Evolutionary conservation across 1,140 invertebrate species (phyloP).

Genomic region (Gryllus bimaculatus): DNA sequence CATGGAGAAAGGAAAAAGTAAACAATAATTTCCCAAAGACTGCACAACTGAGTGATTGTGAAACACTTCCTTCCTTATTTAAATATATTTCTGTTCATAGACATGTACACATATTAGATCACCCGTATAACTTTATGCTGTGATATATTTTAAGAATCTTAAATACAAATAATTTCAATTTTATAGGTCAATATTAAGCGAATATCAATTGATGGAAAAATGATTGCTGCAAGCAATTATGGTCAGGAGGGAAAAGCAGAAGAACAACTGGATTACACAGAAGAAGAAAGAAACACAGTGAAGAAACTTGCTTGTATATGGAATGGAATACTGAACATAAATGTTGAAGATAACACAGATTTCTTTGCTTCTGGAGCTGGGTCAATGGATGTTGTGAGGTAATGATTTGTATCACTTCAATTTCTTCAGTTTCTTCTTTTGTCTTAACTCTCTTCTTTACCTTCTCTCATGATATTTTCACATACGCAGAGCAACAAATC

Average conservation of each 20-base stretch:
- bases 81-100: too few species aligned
- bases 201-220: constrained; percentile 64
- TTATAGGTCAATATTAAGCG: constrained; percentile 56
- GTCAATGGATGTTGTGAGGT: constrained; percentile 91
- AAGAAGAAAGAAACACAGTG: constrained; percentile 61
- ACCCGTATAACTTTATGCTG: too few species aligned
- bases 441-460: too few species aligned
- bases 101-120: too few species aligned
- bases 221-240: constrained; percentile 74
- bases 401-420: constrained; percentile 21
- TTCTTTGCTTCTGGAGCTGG: constrained; percentile 88
- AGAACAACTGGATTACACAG: constrained; percentile 57
- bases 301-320: constrained; percentile 60
- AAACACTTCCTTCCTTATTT: too few species aligned
- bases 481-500: too few species aligned
- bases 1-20: too few species aligned
- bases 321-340: constrained; percentile 71
- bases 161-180: neutral
- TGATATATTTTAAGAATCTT: too few species aligned
- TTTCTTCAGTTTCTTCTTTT: neutral
- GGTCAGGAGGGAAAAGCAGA: constrained; percentile 51
- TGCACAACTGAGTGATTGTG: too few species aligned
- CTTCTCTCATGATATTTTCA: too few species aligned
- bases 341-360: constrained; percentile 71
- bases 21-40: too few species aligned